A percentile compares a stretch with the other conserved stretches of the same genome.
phyloP scores from a whole-genome alignment of 2,113 vertebrate species.

The Caloenas nicobarica region DNA sequence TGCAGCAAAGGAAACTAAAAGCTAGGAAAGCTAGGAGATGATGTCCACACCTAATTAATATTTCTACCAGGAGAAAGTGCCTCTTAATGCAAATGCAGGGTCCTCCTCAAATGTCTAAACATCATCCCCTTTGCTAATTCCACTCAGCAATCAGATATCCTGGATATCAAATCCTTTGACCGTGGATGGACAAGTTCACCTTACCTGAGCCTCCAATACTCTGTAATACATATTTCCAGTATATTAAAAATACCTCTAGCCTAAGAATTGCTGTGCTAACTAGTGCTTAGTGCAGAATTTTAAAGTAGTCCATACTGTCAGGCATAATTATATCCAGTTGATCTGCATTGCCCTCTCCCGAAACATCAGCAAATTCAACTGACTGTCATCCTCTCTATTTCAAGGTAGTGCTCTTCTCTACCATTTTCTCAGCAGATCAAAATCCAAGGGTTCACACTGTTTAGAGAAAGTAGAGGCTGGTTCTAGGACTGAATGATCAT shows the following conservation, averaged over 20 bases:
- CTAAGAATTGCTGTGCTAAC: neutral
- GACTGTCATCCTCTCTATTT: neutral
- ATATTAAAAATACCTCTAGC: neutral
- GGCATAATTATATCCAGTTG: neutral
- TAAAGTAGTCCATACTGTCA: neutral
- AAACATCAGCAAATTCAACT: neutral
- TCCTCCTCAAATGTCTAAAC: neutral
- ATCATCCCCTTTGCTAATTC: neutral
- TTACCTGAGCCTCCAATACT: neutral
- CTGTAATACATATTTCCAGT: neutral
- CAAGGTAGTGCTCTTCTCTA: neutral
- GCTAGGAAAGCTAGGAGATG: neutral
- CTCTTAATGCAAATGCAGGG: neutral
- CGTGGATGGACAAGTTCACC: neutral
- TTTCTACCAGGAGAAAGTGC: neutral
- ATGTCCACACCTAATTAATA: neutral
- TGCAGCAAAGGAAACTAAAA: neutral
- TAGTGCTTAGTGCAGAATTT: neutral
- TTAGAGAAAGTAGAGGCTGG: neutral
- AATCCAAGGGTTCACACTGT: neutral
- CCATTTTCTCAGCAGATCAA: neutral
- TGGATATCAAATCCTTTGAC: neutral
- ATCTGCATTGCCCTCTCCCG: neutral
- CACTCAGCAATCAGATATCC: neutral
- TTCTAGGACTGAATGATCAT: neutral